Percentiles rank a stretch among this genome's conserved stretches.
phyloP scores from a whole-genome alignment of 2,797 vertebrate genomes.

The Silurus lanzhouensis region DNA sequence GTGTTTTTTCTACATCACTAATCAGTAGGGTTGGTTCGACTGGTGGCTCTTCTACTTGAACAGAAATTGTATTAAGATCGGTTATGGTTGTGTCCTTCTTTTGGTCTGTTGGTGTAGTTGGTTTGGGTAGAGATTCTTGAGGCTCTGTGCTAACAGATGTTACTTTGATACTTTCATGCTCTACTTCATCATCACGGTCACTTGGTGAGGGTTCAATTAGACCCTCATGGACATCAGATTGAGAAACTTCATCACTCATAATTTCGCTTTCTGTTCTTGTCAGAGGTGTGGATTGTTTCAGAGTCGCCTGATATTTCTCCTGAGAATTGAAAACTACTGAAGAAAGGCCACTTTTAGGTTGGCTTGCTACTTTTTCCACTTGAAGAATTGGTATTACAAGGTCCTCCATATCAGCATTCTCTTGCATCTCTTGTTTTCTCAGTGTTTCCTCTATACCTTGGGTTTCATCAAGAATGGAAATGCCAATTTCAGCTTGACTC shows the following conservation, averaged over 20 bases:
- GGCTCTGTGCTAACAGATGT: slow-evolving; percentile 16
- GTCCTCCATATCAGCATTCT: neutral
- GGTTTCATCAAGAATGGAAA: no score
- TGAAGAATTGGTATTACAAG: neutral
- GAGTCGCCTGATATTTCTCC: neutral
- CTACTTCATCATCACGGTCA: neutral
- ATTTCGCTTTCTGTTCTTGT: neutral
- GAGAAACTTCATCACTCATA: neutral
- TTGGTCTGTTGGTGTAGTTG: neutral
- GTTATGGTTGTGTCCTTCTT: slow-evolving; percentile 8
- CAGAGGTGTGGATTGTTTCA: neutral
- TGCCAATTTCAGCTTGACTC: no score
- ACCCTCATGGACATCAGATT: neutral
- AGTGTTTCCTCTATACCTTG: no score
- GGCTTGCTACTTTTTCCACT: neutral
- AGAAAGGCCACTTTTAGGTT: slow-evolving; percentile 8
- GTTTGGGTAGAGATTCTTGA: slow-evolving; percentile 11
- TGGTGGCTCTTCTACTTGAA: slow-evolving; percentile 8
- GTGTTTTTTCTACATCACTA: neutral
- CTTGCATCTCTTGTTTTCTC: neutral
- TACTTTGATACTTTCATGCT: slow-evolving; percentile 17
- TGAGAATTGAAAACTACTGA: neutral
- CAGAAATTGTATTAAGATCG: neutral
- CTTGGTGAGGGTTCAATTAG: slow-evolving; percentile 25
- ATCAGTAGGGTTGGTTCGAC: slow-evolving; percentile 25